phyloP scores from a whole-genome alignment of 2,888 invertebrate genomes.

The Ctena decussata region DNA sequence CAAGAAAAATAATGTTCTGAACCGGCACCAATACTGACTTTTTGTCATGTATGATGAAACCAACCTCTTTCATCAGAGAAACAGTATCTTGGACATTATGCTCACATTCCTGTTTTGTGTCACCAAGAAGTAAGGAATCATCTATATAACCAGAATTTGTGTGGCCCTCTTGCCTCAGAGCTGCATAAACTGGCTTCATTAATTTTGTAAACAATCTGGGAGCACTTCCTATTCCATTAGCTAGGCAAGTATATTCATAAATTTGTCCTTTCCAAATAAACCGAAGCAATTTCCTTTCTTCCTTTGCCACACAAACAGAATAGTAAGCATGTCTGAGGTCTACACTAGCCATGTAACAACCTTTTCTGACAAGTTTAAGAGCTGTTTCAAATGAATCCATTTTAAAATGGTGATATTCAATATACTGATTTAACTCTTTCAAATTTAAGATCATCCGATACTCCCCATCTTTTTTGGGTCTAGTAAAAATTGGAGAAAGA shows the following conservation, averaged over 20 bases:
- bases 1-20: constrained; percentile 27
- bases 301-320: constrained; percentile 45
- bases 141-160: constrained; percentile 60
- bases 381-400: constrained; percentile 62
- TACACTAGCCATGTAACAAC: constrained; percentile 60
- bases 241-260: constrained; percentile 47
- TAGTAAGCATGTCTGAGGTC: constrained; percentile 65
- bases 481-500: constrained; percentile 48
- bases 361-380: constrained; percentile 37
- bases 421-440: constrained; percentile 45
- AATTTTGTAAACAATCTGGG: constrained; percentile 65
- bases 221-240: constrained; percentile 57
- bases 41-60: constrained; percentile 35
- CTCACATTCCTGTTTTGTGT: constrained; percentile 39
- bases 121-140: constrained; percentile 47
- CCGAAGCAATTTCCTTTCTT: constrained; percentile 37
- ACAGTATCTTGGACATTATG: too few relatives aligned
- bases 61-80: too few relatives aligned
- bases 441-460: too few relatives aligned
- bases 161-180: constrained; percentile 42
- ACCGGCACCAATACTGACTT: background rate
- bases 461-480: too few relatives aligned
- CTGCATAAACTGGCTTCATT: constrained; percentile 63
- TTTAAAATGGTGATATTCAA: constrained; percentile 68
- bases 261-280: constrained; percentile 39